Conservation (phyloP, 2,113 vertebrate species). For the Nibea coibor region DNA sequence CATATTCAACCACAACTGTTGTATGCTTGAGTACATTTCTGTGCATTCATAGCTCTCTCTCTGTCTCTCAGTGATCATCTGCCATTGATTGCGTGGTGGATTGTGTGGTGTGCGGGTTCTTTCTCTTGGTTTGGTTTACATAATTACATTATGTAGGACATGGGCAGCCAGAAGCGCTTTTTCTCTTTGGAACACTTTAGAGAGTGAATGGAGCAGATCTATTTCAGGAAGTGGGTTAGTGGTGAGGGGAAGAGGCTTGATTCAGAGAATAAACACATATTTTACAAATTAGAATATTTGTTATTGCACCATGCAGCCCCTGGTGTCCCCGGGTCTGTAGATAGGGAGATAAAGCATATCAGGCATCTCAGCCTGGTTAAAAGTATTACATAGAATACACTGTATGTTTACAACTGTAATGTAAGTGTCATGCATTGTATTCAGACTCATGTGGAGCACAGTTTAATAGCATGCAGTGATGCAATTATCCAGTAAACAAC, state of each 20-base stretch:
- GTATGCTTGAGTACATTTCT: neutral
- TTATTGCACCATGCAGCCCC: slow-evolving; percentile 67
- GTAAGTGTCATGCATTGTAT: neutral
- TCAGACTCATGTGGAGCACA: neutral
- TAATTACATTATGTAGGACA: slow-evolving; percentile 84
- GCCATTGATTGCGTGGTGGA: slow-evolving; percentile 61
- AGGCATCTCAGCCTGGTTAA: slow-evolving; percentile 14
- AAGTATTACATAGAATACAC: neutral
- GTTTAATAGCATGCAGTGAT: slow-evolving; percentile 1
- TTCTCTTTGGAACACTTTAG: slow-evolving; percentile 79
- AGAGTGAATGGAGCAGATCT: slow-evolving; percentile 81
- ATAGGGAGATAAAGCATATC: slow-evolving; percentile 39
- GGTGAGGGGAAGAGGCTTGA: slow-evolving; percentile 77
- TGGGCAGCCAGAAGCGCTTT: slow-evolving; percentile 81
- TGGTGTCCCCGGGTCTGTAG: slow-evolving; percentile 48
- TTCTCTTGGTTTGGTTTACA: slow-evolving; percentile 75
- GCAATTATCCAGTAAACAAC: neutral
- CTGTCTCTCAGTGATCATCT: slow-evolving; percentile 43
- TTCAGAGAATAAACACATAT: slow-evolving; percentile 79
- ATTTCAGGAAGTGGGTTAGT: slow-evolving; percentile 85
- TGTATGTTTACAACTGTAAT: slow-evolving; percentile 24
- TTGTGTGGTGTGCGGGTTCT: slow-evolving; percentile 53
- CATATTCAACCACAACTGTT: neutral
- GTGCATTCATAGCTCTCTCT: slow-evolving; percentile 18
- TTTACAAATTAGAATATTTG: slow-evolving; percentile 79